Conservation (phyloP, 2,797 vertebrate genomes). For the Hoplostethus atlanticus region DNA sequence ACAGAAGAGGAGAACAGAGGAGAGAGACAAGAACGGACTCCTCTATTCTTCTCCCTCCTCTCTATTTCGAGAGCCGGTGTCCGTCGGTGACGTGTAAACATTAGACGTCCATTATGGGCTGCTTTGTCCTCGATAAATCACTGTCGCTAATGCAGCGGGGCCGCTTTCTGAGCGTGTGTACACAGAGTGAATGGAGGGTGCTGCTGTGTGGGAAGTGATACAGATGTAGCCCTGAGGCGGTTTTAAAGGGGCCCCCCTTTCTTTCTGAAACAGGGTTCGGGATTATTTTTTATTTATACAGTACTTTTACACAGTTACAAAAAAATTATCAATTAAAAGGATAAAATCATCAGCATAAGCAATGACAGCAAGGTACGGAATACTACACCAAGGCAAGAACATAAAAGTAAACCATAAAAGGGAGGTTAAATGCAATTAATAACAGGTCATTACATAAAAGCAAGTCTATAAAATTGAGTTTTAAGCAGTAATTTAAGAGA, state of each 20-base stretch:
- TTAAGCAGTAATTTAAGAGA: not conserved
- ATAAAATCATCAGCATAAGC: not conserved
- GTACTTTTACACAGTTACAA: not conserved
- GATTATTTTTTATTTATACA: not conserved
- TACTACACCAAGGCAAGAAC: too few relatives aligned
- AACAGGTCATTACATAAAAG: not conserved
- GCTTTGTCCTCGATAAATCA: slow-evolving; percentile 81
- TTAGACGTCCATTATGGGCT: slow-evolving; percentile 79
- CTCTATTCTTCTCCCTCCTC: slow-evolving; percentile 69
- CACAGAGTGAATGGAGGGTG: slow-evolving; percentile 28
- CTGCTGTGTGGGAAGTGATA: slow-evolving; percentile 36
- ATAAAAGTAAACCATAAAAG: too few relatives aligned
- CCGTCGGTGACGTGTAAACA: slow-evolving; percentile 77
- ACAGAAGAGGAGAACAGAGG: slow-evolving; percentile 65
- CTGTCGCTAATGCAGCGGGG: slow-evolving; percentile 63
- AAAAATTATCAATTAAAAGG: not conserved
- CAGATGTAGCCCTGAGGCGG: slow-evolving; percentile 19
- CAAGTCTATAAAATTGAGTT: not conserved
- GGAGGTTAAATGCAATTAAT: too few relatives aligned
- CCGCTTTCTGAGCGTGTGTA: slow-evolving; percentile 54
- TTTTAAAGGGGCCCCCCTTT: not conserved
- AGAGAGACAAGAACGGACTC: slow-evolving; percentile 69
- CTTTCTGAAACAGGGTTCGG: not conserved
- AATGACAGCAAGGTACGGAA: not conserved
- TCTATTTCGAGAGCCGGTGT: slow-evolving; percentile 70